Evolutionary conservation across 1,140 invertebrate genomes (phyloP), one percentile per base, ranked within the genome.

Genomic region (Pissodes strobi): DNA sequence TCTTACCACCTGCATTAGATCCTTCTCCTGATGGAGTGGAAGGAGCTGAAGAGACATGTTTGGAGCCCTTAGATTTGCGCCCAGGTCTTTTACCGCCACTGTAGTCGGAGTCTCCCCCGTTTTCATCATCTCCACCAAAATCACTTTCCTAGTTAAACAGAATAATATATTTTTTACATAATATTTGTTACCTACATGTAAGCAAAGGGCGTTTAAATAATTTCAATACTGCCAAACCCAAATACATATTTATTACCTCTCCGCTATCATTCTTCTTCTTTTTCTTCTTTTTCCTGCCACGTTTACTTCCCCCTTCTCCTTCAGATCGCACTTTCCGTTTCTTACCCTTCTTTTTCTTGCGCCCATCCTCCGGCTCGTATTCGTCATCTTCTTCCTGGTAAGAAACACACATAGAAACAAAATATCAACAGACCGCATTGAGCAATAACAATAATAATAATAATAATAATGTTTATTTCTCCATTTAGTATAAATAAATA

Each of bases 261-360:
- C 88, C 92, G 80, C 91, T 94, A 69, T 95, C 93, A 80, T 90
- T 90, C 82, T 92, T 92, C 82, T 91, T 91, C 83, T 93, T 93
- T 82, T 94, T 94, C 83, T 95, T 95, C 76, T 92, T 90, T 78
- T 93, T 93, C 79, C 93, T 93, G 23, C 91, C 91, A 73, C 93
- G 94, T 38, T 57, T 64, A 22, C 51, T 63, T 12, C 60, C 17
- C 0, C 73, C 93, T 92, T 39, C 52, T 59, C 92, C 90, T 73
- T 93, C 92, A 67, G 91, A 88, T 69, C 88, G 84, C 17, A 89
- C 90, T 83, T 94, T 94, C 70, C 93, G 85, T 76, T 95, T 95
- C 77, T 95, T 95, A 3, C 91, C 92, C 73, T 94, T 94, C 72
- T 93, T 93, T 78, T 92, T 91, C 75, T 92, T 92, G 66, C 89